Percentiles rank a stretch among this genome's conserved stretches.
These are phyloP conservation scores for Rousettus leschenaultii DNA, from an alignment of 2,113 vertebrate species.

Conservation along the genomic window DNA sequence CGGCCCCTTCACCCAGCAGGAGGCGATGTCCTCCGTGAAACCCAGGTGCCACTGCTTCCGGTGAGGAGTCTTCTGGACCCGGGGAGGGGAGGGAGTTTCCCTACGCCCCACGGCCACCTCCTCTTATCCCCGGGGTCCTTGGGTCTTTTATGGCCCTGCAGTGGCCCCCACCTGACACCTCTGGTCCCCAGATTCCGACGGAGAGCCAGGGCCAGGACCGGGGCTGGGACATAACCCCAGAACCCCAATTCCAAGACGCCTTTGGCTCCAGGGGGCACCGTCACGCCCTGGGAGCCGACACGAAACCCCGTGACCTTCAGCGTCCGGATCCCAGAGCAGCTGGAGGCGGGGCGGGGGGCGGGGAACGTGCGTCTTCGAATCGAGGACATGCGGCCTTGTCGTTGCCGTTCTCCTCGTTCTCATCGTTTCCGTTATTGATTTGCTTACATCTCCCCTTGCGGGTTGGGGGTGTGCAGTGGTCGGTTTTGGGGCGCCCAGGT, in stretches of 20 bases:
- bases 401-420: too few relatives aligned
- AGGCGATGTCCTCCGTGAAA: neutral
- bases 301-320: neutral
- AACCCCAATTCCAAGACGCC: neutral
- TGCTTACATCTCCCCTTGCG: neutral
- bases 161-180: neutral
- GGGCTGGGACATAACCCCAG: fast-evolving
- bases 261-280: neutral
- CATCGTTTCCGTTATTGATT: neutral
- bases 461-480: neutral
- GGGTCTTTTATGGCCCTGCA: too few relatives aligned
- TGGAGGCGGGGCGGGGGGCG: neutral
- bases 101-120: fast-evolving
- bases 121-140: neutral
- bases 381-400: neutral
- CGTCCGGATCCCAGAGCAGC: neutral
- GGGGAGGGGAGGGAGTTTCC: neutral
- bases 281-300: fast-evolving
- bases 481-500: too few relatives aligned
- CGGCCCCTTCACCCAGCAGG: fast-evolving
- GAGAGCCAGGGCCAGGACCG: neutral
- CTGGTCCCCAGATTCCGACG: neutral
- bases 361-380: neutral
- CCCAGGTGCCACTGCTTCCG: neutral
- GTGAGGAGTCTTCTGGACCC: neutral